Conservation (phyloP, 2,113 vertebrate species). For the Elgaria multicarinata region DNA sequence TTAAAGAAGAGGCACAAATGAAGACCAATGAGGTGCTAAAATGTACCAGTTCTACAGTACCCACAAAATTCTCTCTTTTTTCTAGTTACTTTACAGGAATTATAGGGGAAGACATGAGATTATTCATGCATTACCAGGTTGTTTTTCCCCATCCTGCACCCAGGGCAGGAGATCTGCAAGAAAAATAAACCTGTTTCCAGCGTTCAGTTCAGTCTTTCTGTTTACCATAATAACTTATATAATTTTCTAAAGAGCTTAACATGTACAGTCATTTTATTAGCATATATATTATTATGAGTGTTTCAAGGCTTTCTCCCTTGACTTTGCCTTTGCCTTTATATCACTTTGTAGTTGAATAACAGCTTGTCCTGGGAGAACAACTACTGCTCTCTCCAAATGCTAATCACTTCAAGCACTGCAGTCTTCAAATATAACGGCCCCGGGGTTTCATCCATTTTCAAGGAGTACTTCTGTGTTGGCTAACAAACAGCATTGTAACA, state of each 20-base stretch:
- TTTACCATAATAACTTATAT: background rate
- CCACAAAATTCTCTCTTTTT: background rate
- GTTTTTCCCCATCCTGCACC: background rate
- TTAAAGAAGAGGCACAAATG: background rate
- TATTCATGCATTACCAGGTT: background rate
- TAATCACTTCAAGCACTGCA: background rate
- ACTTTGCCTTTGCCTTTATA: background rate
- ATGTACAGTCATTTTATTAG: background rate
- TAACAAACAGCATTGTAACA: constrained; percentile 24
- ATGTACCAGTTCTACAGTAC: background rate
- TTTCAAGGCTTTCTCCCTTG: background rate
- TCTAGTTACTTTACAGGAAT: background rate
- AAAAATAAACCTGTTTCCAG: background rate
- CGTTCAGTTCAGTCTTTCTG: background rate
- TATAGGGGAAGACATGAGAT: background rate
- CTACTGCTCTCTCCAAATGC: no score
- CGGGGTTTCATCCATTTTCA: background rate
- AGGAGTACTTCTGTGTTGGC: background rate
- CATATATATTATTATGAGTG: no score
- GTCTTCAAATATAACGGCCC: background rate
- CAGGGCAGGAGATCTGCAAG: background rate
- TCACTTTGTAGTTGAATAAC: background rate
- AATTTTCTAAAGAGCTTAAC: background rate
- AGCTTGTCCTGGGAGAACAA: background rate
- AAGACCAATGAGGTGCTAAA: background rate